Conservation (phyloP, 2,113 vertebrate species). For the Cervus canadensis region DNA sequence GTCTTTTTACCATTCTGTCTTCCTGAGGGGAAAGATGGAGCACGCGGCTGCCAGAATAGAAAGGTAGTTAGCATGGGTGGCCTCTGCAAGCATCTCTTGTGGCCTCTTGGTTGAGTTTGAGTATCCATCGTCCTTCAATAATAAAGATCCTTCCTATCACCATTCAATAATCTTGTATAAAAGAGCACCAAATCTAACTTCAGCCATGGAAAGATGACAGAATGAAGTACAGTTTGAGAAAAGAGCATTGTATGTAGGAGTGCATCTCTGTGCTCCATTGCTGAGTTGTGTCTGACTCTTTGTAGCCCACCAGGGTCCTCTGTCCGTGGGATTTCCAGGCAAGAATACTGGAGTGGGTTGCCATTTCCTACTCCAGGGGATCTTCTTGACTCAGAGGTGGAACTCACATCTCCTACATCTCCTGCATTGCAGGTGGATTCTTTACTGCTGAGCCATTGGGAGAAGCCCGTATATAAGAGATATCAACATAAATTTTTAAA, state of each 20-base stretch:
- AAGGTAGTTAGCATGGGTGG: background rate
- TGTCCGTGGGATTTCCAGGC: background rate
- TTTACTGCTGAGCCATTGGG: background rate
- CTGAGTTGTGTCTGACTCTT: background rate
- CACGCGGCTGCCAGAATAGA: background rate
- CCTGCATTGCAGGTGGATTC: background rate
- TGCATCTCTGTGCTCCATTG: rapidly evolving
- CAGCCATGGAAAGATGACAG: background rate
- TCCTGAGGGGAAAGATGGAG: background rate
- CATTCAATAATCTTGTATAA: background rate
- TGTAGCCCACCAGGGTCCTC: background rate
- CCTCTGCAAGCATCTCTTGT: background rate
- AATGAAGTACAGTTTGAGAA: background rate
- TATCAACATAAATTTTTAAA: background rate
- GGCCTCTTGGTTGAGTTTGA: background rate
- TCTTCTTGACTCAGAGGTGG: background rate
- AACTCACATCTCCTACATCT: background rate
- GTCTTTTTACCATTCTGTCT: background rate
- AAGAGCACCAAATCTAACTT: background rate
- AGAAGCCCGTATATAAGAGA: background rate
- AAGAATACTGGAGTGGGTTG: background rate
- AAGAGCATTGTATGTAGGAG: background rate
- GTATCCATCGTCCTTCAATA: background rate
- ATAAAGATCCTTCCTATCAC: background rate
- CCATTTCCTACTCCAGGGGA: background rate